phyloP scores from a whole-genome alignment of 2,888 invertebrate genomes.

The Euphydryas editha region DNA sequence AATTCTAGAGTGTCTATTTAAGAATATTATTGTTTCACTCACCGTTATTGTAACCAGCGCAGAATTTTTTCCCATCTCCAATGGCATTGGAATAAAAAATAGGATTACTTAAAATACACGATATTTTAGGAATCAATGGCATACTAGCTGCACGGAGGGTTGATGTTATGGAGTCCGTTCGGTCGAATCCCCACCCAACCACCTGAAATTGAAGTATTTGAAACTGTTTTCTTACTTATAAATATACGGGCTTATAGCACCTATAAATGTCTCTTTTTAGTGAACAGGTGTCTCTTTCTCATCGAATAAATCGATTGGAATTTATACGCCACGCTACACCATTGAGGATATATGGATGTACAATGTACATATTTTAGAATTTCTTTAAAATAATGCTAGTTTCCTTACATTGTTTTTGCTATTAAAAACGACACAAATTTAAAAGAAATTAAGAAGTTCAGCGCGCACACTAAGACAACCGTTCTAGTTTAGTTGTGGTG shows the following conservation, averaged over 20 bases:
- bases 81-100: constrained; percentile 52
- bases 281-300: too few relatives aligned
- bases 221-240: too few relatives aligned
- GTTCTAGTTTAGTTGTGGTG: too few relatives aligned
- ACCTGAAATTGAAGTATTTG: constrained; percentile 49
- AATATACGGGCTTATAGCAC: too few relatives aligned
- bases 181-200: constrained; percentile 64
- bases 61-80: constrained; percentile 53
- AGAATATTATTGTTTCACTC: neutral
- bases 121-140: constrained; percentile 53
- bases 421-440: too few relatives aligned
- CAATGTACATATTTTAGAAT: too few relatives aligned
- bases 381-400: too few relatives aligned
- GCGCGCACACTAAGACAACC: too few relatives aligned
- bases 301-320: neutral
- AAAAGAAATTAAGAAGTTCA: too few relatives aligned
- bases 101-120: constrained; percentile 57
- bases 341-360: neutral
- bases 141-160: constrained; percentile 53
- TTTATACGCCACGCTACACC: neutral
- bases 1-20: too few relatives aligned
- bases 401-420: too few relatives aligned
- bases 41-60: neutral
- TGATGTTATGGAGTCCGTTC: constrained; percentile 49
- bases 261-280: too few relatives aligned